A percentile compares a stretch with the other conserved stretches of the same genome.
Conservation (phyloP, 2,888 invertebrate species). For the Callyntrura guangdongensis region DNA sequence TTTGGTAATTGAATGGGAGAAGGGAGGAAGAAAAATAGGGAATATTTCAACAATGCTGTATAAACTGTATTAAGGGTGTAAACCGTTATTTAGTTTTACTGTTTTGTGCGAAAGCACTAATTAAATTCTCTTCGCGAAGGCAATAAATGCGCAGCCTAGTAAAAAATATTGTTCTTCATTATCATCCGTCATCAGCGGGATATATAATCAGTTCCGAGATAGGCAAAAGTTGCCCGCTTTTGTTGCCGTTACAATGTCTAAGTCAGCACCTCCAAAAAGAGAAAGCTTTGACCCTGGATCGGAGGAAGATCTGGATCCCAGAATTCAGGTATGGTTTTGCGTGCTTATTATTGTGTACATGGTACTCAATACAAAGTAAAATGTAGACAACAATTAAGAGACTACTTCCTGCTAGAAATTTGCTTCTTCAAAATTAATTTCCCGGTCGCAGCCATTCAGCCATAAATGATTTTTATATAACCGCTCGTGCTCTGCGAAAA, state of each 20-base stretch:
- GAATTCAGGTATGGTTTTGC: constrained; percentile 83
- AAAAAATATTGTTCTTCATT: not conserved
- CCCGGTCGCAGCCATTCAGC: no score
- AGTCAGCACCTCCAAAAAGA: constrained; percentile 18
- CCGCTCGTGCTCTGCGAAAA: no score
- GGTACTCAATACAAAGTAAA: no score
- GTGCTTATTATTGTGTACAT: no score
- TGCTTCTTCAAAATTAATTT: no score
- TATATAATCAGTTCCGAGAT: not conserved
- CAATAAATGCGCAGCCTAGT: not conserved
- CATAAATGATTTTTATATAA: no score
- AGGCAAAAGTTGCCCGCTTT: not conserved
- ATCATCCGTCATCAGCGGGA: not conserved
- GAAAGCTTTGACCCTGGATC: constrained; percentile 68
- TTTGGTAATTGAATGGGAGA: constrained; percentile 29
- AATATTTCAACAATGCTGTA: not conserved
- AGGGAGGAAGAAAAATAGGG: not conserved
- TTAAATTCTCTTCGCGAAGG: constrained; percentile 13
- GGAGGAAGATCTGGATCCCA: constrained; percentile 83
- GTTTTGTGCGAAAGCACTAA: constrained; percentile 31
- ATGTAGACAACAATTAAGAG: no score
- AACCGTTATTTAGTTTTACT: constrained; percentile 29
- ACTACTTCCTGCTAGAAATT: no score
- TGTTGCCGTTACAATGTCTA: constrained; percentile 16
- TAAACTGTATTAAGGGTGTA: not conserved